phyloP scores from a whole-genome alignment of 1,140 invertebrate species.

The Pemphigus obesinymphae region DNA sequence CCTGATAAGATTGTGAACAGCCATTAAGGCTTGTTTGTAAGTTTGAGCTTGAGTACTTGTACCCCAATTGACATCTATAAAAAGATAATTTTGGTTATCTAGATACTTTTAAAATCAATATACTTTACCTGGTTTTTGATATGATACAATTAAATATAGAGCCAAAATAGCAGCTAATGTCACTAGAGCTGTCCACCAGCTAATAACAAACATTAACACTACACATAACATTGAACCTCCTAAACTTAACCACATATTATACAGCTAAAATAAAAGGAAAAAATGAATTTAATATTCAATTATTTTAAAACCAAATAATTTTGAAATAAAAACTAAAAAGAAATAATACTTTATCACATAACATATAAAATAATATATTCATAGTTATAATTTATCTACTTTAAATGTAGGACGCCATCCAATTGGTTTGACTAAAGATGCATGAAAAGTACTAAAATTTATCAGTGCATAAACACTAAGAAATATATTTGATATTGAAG shows the following conservation, averaged over 20 bases:
- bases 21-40: conserved; percentile 83
- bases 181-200: conserved; percentile 83
- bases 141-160: conserved; percentile 84
- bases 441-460: conserved; percentile 95
- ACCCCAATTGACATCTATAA: conserved; percentile 93
- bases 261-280: conserved; percentile 63
- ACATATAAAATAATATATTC: not conserved
- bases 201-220: conserved; percentile 90
- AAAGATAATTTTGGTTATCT: conserved; percentile 43
- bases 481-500: conserved; percentile 94
- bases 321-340: too few relatives aligned
- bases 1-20: conserved; percentile 75
- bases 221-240: conserved; percentile 82
- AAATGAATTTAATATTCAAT: not conserved
- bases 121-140: conserved; percentile 76
- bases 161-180: conserved; percentile 84
- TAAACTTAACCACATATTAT: conserved; percentile 90
- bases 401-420: conserved; percentile 84
- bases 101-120: not conserved
- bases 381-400: conserved; percentile 56
- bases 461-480: conserved; percentile 92
- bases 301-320: too few relatives aligned
- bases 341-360: not conserved
- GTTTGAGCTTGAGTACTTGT: conserved; percentile 94
- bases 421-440: conserved; percentile 73